phyloP scores from a whole-genome alignment of 1,140 invertebrate species.

The Chelonus insularis region DNA sequence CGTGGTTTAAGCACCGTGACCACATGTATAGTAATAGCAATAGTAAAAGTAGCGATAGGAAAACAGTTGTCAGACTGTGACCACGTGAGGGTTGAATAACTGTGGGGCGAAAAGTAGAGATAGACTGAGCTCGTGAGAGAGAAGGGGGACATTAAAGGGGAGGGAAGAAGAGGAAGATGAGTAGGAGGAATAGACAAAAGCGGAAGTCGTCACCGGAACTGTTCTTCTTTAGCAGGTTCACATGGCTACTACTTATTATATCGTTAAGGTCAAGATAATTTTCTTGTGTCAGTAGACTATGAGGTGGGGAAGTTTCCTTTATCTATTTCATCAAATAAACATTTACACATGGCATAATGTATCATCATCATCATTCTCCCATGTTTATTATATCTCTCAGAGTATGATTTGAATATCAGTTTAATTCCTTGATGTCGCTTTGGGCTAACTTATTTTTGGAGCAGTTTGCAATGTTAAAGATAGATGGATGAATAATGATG shows the following conservation, averaged over 20 bases:
- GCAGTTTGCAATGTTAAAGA: not conserved
- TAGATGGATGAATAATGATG: slow-evolving; percentile 2
- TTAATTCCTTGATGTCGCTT: too few species aligned
- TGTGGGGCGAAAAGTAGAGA: not conserved
- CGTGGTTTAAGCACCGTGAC: slow-evolving; percentile 57
- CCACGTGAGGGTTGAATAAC: slow-evolving; percentile 41
- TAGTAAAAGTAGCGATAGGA: slow-evolving; percentile 35
- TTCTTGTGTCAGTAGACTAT: too few species aligned
- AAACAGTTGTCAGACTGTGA: slow-evolving; percentile 7
- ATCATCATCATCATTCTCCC: too few species aligned
- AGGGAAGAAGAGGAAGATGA: slow-evolving; percentile 16
- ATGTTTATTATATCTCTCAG: too few species aligned
- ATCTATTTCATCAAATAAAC: too few species aligned
- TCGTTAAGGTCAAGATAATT: slow-evolving; percentile 50
- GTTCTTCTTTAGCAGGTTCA: slow-evolving; percentile 45
- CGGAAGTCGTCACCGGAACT: slow-evolving; percentile 54
- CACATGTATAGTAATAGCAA: slow-evolving; percentile 48
- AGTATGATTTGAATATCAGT: not conserved
- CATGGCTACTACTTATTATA: slow-evolving; percentile 43
- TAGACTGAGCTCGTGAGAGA: not conserved
- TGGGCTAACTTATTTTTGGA: not conserved
- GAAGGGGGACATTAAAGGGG: not conserved
- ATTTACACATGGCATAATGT: too few species aligned
- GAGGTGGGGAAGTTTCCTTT: too few species aligned
- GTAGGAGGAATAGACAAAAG: slow-evolving; percentile 45